phyloP scores from a whole-genome alignment of 2,113 vertebrate genomes.

The Sinocyclocheilus rhinocerous region DNA sequence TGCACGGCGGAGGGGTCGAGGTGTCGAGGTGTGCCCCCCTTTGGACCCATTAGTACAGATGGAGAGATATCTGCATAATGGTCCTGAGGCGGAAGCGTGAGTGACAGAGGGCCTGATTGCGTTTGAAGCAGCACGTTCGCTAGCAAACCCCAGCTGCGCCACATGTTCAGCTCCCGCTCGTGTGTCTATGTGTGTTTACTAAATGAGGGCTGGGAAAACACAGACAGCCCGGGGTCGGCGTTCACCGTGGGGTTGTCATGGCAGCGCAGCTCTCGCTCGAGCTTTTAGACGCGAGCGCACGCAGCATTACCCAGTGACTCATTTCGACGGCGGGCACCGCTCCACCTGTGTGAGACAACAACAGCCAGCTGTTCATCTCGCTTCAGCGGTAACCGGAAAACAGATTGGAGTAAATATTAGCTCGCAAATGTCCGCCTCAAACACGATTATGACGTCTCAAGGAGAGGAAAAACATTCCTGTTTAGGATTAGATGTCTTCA shows the following conservation, averaged over 20 bases:
- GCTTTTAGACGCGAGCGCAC: not conserved
- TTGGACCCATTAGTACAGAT: constrained; percentile 52
- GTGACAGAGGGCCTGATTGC: constrained; percentile 33
- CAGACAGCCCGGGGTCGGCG: constrained; percentile 15
- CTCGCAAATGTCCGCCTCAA: not conserved
- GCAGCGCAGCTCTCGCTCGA: not conserved
- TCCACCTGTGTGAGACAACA: constrained; percentile 29
- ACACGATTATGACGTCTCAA: not conserved
- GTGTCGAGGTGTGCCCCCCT: too few relatives aligned
- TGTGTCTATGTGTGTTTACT: constrained; percentile 33
- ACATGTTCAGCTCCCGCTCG: not conserved
- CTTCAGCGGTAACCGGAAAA: not conserved
- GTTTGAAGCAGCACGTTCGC: constrained; percentile 34
- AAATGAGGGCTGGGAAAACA: constrained; percentile 29
- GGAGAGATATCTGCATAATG: constrained; percentile 46
- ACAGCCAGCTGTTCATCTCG: constrained; percentile 14
- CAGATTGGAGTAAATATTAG: constrained; percentile 17
- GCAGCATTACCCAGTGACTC: not conserved
- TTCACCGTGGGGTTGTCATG: constrained; percentile 18
- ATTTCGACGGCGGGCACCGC: not conserved
- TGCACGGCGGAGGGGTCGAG: not conserved
- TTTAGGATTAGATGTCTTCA: not conserved
- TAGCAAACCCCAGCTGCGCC: constrained; percentile 31
- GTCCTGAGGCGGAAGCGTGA: constrained; percentile 20
- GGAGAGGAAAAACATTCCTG: not conserved